Evolutionary conservation across 2,888 invertebrate genomes (phyloP).

Genomic region (Germaria angustata): DNA sequence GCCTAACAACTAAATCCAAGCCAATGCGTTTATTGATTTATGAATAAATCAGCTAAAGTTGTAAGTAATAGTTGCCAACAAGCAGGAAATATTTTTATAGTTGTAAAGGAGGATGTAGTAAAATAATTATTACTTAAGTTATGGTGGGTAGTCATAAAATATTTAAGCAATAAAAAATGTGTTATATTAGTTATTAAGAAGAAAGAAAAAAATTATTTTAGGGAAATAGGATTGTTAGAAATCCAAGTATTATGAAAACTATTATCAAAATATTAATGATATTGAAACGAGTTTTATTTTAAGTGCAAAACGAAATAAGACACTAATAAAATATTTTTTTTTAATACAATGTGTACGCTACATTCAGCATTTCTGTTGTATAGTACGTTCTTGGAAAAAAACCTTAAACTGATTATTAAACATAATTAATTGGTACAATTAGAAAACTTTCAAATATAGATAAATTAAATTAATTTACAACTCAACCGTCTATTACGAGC

Average conservation of each 20-base stretch:
- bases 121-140: slow-evolving; percentile 39
- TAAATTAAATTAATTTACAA: too few species aligned
- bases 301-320: too few species aligned
- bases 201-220: neutral
- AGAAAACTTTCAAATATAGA: too few species aligned
- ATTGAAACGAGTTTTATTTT: too few species aligned
- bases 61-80: neutral
- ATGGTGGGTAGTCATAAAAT: slow-evolving; percentile 21
- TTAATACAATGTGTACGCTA: too few species aligned
- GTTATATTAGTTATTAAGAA: neutral
- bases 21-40: neutral
- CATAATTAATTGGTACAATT: too few species aligned
- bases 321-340: too few species aligned
- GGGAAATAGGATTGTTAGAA: neutral
- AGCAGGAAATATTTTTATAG: slow-evolving; percentile 19
- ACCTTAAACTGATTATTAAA: too few species aligned
- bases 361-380: too few species aligned
- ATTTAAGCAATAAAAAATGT: slow-evolving; percentile 14
- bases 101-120: slow-evolving; percentile 35
- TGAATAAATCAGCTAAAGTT: neutral
- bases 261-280: neutral
- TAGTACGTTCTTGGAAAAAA: too few species aligned
- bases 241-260: neutral
- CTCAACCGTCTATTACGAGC: too few species aligned
- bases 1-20: slow-evolving; percentile 24